A percentile compares a stretch with the other conserved stretches of the same genome.
Evolutionary conservation across 2,797 vertebrate genomes (phyloP).

Genomic region (Hemibagrus guttatus): DNA sequence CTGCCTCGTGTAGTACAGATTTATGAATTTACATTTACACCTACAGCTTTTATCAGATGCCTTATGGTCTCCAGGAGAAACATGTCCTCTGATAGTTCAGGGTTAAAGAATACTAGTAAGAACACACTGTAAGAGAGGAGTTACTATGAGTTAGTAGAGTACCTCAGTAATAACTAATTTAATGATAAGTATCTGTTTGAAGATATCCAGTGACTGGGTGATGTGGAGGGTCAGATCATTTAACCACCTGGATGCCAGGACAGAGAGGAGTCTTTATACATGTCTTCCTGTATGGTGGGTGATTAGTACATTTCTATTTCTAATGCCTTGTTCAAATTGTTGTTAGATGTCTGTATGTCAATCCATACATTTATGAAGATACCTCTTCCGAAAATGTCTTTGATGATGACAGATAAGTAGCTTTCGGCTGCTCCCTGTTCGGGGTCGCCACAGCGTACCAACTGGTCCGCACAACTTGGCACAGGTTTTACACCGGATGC

Average conservation of each 20-base stretch:
- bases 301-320: neutral
- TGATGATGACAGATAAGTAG: neutral
- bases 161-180: neutral
- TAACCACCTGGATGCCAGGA: neutral
- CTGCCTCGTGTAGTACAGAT: neutral
- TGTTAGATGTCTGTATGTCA: neutral
- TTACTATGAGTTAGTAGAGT: neutral
- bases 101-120: neutral
- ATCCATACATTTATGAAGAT: neutral
- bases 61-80: neutral
- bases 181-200: neutral
- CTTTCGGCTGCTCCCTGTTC: too few relatives aligned
- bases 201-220: neutral
- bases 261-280: neutral
- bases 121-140: neutral
- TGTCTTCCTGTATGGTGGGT: neutral
- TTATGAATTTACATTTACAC: neutral
- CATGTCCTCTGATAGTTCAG: neutral
- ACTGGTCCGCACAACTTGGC: too few relatives aligned
- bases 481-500: too few relatives aligned
- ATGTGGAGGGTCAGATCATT: neutral
- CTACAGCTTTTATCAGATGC: neutral
- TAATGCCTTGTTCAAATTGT: neutral
- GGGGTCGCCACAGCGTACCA: too few relatives aligned
- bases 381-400: neutral